Conservation (phyloP, 1,140 invertebrate species). For the Drosophila sp. region DNA sequence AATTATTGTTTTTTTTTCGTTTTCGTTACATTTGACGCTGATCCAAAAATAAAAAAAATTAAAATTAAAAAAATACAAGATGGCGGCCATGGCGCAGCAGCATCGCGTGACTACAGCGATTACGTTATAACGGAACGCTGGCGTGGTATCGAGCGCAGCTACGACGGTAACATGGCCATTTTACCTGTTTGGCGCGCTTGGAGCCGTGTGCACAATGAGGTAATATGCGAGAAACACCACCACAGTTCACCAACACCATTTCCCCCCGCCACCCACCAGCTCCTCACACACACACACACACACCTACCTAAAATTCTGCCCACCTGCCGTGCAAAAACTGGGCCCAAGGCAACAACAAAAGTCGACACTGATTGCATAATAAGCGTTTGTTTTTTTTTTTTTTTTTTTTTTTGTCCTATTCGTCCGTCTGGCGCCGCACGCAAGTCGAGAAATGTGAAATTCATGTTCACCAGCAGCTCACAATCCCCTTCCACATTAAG, state of each 20-base stretch:
- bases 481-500: slow-evolving; percentile 10
- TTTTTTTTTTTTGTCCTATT: slow-evolving; percentile 32
- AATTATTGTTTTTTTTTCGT: slow-evolving; percentile 53
- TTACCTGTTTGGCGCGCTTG: slow-evolving; percentile 83
- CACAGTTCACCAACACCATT: too few species aligned
- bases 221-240: slow-evolving; percentile 61
- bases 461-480: slow-evolving; percentile 48
- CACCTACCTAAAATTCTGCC: slow-evolving; percentile 32
- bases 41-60: slow-evolving; percentile 6
- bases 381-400: slow-evolving; percentile 57
- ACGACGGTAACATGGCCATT: slow-evolving; percentile 84
- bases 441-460: slow-evolving; percentile 75
- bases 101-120: slow-evolving; percentile 84
- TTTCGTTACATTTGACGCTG: slow-evolving; percentile 35
- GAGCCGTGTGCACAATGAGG: slow-evolving; percentile 84
- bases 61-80: slow-evolving; percentile 53
- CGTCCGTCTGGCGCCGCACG: slow-evolving; percentile 74
- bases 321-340: slow-evolving; percentile 72
- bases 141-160: slow-evolving; percentile 83
- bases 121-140: slow-evolving; percentile 84
- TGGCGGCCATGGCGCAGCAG: slow-evolving; percentile 66
- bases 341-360: slow-evolving; percentile 50
- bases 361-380: slow-evolving; percentile 81
- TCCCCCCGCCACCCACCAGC: neutral
- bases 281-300: slow-evolving; percentile 11